Conservation (phyloP, 2,113 vertebrate genomes). For the Hydrochoerus hydrochaeris region DNA sequence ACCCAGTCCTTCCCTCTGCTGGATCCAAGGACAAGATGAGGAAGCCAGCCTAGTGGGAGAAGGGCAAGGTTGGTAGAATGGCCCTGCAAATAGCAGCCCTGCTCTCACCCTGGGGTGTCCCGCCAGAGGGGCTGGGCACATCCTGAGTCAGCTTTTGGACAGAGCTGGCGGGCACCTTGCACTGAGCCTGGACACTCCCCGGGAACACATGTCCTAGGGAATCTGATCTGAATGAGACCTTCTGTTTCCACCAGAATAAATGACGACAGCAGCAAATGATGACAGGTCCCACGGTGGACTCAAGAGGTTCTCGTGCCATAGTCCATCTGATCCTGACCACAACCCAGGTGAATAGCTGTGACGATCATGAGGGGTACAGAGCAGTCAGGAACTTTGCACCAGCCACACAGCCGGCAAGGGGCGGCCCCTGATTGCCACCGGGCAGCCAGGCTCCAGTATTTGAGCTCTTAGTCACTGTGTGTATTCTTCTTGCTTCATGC, state of each 20-base stretch:
- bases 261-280: fast-evolving
- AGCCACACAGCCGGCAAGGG: not conserved
- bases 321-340: not conserved
- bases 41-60: not conserved
- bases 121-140: not conserved
- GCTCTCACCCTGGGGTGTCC: fast-evolving
- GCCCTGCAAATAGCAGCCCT: not conserved
- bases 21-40: not conserved
- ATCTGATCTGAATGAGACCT: not conserved
- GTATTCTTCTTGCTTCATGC: not conserved
- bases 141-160: not conserved
- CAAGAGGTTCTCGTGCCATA: fast-evolving
- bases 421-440: not conserved
- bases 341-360: fast-evolving
- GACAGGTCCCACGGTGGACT: fast-evolving
- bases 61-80: not conserved
- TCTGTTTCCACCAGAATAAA: not conserved
- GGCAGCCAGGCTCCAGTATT: fast-evolving
- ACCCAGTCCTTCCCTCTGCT: not conserved
- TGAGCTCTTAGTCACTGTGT: fast-evolving
- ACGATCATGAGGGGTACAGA: not conserved
- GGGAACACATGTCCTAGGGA: not conserved
- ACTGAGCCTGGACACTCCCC: not conserved
- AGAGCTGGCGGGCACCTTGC: not conserved
- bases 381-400: not conserved